Percentiles rank a stretch among this genome's conserved stretches.
Evolutionary conservation across 2,888 invertebrate genomes (phyloP).

Genomic region (Scaptomyza caliginosa): DNA sequence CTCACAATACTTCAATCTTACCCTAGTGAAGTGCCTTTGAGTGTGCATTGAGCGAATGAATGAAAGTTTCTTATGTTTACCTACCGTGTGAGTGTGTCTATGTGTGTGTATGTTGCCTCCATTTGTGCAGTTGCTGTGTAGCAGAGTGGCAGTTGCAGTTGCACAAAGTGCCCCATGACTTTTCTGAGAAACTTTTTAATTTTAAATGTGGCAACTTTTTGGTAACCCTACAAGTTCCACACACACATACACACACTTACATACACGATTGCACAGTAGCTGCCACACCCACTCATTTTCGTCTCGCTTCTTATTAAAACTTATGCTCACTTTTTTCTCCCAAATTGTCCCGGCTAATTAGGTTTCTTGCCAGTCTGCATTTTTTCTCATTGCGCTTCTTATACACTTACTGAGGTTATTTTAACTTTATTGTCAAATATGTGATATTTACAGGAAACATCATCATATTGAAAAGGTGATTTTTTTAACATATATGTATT

Average conservation of each 20-base stretch:
- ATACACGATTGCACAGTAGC: not conserved
- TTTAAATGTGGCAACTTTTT: conserved; percentile 62
- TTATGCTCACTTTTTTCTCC: conserved; percentile 52
- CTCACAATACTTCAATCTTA: not conserved
- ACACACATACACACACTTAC: not conserved
- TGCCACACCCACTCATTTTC: conserved; percentile 44
- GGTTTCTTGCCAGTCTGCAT: conserved; percentile 41
- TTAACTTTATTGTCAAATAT: not conserved
- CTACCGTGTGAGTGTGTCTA: conserved; percentile 9
- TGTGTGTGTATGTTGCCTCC: conserved; percentile 28
- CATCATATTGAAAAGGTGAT: too few species aligned
- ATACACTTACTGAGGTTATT: not conserved
- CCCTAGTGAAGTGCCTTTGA: conserved; percentile 61
- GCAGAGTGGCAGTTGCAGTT: conserved; percentile 28
- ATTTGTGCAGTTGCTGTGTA: conserved; percentile 20
- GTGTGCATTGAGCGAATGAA: conserved; percentile 70
- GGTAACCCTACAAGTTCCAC: conserved; percentile 8
- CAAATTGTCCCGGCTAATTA: conserved; percentile 70
- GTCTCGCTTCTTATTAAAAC: conserved; percentile 56
- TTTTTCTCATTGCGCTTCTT: not conserved
- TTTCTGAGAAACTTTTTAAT: conserved; percentile 61
- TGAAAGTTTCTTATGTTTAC: conserved; percentile 51
- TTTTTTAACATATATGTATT: too few species aligned
- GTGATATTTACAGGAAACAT: not conserved
- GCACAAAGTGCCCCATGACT: conserved; percentile 33